Conservation (phyloP, 2,113 vertebrate genomes). For the Myiagra hebetior region DNA sequence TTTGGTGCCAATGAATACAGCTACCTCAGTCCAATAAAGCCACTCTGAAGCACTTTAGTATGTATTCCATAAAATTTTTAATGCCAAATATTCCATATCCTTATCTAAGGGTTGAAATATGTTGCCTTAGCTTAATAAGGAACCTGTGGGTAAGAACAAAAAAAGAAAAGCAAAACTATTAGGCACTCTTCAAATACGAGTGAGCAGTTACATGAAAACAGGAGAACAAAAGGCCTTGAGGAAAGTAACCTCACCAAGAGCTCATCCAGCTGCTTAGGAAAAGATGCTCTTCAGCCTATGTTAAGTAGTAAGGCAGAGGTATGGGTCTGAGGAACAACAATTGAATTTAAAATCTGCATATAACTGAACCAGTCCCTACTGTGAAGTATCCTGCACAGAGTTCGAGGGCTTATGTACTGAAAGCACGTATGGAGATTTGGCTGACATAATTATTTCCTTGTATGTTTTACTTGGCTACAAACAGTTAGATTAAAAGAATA, state of each 20-base stretch:
- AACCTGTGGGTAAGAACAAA: background rate
- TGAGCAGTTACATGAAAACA: background rate
- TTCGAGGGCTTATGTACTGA: background rate
- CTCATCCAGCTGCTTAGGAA: background rate
- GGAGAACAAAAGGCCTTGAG: background rate
- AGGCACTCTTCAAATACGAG: background rate
- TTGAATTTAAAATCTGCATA: background rate
- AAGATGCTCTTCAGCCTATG: background rate
- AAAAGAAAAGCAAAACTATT: background rate
- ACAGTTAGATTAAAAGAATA: background rate
- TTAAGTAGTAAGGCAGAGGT: background rate
- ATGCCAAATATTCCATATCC: background rate
- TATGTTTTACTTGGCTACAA: background rate
- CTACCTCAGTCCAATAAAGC: background rate
- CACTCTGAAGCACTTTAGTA: background rate
- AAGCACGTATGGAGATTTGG: background rate
- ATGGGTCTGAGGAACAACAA: background rate
- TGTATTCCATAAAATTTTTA: background rate
- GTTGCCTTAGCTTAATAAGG: background rate
- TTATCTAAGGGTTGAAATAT: constrained; percentile 1
- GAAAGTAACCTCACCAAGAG: background rate
- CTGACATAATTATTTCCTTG: background rate
- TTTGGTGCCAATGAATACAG: background rate
- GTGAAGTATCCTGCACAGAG: background rate
- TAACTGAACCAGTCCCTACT: background rate